A percentile compares a stretch with the other conserved stretches of the same genome.
These are phyloP conservation scores for Pseudorasbora parva DNA, from an alignment of 2,113 vertebrate genomes.

Conservation along the genomic window DNA sequence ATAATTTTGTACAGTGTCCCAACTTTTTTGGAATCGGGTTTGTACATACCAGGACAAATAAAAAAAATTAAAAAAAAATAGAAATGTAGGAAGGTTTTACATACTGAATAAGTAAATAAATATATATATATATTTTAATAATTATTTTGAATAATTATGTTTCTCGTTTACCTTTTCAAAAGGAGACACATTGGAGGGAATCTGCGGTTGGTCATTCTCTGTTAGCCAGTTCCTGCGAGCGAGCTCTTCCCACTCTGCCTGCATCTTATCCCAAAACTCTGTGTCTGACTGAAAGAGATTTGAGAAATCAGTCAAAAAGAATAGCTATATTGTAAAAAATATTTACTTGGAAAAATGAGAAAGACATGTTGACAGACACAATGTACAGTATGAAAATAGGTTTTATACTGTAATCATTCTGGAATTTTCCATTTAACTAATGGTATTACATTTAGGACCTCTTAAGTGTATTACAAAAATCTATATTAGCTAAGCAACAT, in stretches of 20 bases:
- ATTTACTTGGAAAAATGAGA: too few species aligned
- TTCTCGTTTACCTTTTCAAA: slow-evolving; percentile 86
- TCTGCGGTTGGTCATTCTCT: slow-evolving; percentile 86
- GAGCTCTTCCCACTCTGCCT: slow-evolving; percentile 99
- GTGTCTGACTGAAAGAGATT: slow-evolving; percentile 87
- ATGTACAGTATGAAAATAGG: too few species aligned
- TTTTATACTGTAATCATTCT: too few species aligned
- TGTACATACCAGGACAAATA: too few species aligned
- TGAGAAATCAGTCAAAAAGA: not conserved
- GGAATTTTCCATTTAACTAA: too few species aligned
- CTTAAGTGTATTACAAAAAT: not conserved
- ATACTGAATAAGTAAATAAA: not conserved
- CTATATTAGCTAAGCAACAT: not conserved
- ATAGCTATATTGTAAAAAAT: not conserved
- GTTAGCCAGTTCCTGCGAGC: slow-evolving; percentile 96
- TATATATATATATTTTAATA: not conserved
- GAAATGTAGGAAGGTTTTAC: not conserved
- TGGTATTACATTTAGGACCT: not conserved
- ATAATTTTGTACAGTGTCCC: too few species aligned
- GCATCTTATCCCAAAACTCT: slow-evolving; percentile 99
- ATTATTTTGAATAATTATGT: not conserved
- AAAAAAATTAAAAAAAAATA: too few species aligned
- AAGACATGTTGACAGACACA: too few species aligned
- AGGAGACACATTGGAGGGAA: slow-evolving; percentile 85
- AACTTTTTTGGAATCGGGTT: too few species aligned